These are phyloP conservation scores for Platycnemis pennipes DNA, from an alignment of 2,888 invertebrate genomes.

Conservation along the genomic window DNA sequence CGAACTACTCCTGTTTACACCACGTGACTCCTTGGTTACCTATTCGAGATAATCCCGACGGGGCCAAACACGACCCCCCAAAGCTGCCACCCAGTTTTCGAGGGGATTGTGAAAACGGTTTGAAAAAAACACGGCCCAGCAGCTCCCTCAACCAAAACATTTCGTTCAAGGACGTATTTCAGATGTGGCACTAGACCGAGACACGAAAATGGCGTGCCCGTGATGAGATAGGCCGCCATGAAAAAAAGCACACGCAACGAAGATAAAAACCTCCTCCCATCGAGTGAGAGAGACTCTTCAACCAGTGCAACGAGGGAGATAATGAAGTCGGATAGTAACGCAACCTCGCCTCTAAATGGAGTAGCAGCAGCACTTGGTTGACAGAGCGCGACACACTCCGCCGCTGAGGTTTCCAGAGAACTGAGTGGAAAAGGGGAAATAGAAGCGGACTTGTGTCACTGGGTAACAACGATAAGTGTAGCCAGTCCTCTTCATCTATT, in stretches of 20 bases:
- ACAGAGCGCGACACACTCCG: slow-evolving; percentile 15
- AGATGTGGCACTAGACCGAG: neutral
- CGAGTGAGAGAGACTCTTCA: too few relatives aligned
- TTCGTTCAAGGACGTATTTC: neutral
- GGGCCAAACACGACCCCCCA: too few relatives aligned
- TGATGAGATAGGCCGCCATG: neutral
- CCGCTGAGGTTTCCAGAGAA: neutral
- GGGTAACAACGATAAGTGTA: neutral
- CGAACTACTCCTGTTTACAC: too few relatives aligned
- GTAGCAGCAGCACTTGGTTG: neutral
- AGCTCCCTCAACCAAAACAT: neutral
- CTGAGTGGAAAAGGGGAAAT: neutral
- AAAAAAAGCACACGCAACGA: neutral
- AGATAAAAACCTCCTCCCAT: neutral
- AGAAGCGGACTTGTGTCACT: neutral
- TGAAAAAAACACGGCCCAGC: neutral
- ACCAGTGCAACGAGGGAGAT: neutral
- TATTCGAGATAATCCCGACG: too few relatives aligned
- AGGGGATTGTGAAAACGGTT: neutral
- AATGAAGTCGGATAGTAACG: slow-evolving; percentile 3
- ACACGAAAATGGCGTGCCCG: neutral
- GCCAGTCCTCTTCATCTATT: neutral
- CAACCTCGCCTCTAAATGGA: neutral
- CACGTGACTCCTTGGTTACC: too few relatives aligned
- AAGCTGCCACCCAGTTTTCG: neutral